These are phyloP conservation scores for Drosophila athabasca DNA, from an alignment of 1,140 invertebrate species.

Conservation along the genomic window DNA sequence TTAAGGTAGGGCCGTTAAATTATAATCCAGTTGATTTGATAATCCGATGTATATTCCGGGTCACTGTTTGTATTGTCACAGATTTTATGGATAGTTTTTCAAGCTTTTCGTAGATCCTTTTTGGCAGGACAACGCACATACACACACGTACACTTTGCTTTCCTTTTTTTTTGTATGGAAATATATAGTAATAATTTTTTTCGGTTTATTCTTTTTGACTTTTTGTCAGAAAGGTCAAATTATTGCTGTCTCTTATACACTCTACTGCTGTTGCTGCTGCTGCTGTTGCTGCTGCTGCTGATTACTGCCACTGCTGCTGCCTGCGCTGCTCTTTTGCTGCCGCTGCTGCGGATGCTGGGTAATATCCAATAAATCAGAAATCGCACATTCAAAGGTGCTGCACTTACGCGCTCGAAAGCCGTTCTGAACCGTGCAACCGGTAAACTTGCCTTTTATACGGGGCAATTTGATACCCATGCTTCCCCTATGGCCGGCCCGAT, in stretches of 20 bases:
- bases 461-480: constrained; percentile 89
- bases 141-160: constrained; percentile 51
- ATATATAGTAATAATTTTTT: constrained; percentile 44
- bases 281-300: constrained; percentile 22
- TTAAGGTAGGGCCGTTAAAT: constrained; percentile 39
- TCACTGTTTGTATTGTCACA: constrained; percentile 54
- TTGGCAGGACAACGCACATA: constrained; percentile 49
- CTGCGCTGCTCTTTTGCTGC: neutral
- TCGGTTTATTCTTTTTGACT: constrained; percentile 48
- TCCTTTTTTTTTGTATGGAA: constrained; percentile 39
- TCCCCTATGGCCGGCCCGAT: constrained; percentile 53
- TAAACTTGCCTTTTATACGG: constrained; percentile 91
- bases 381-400: constrained; percentile 84
- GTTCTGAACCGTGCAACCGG: constrained; percentile 92
- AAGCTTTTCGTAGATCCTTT: constrained; percentile 48
- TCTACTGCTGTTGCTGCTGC: constrained; percentile 38
- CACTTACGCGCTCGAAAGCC: constrained; percentile 95
- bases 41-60: constrained; percentile 63
- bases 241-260: constrained; percentile 60
- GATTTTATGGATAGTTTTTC: constrained; percentile 25
- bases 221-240: constrained; percentile 75
- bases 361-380: constrained; percentile 72
- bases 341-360: constrained; percentile 37
- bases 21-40: constrained; percentile 69
- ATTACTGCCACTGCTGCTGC: neutral